Conservation (phyloP, 2,888 invertebrate species). For the Octodonta nipae region DNA sequence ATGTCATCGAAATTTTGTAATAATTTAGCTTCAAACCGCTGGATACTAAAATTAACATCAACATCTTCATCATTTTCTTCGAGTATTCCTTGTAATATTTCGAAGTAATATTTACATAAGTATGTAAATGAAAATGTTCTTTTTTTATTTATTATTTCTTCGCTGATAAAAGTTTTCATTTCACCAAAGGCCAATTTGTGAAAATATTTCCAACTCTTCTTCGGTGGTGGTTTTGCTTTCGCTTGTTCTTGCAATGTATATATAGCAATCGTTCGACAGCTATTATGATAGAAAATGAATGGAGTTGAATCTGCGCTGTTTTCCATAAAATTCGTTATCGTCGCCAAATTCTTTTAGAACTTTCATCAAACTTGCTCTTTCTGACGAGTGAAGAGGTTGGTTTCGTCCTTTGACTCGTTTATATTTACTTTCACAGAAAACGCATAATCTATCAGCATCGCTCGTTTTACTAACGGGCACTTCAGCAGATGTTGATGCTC, state of each 20-base stretch:
- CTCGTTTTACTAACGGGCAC: too few species aligned
- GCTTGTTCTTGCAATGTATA: too few species aligned
- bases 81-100: not conserved
- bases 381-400: too few species aligned
- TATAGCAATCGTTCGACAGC: too few species aligned
- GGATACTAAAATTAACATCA: not conserved
- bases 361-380: too few species aligned
- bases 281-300: too few species aligned
- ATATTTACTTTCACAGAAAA: slow-evolving; percentile 5
- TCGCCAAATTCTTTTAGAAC: too few species aligned
- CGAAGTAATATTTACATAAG: not conserved
- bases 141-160: not conserved
- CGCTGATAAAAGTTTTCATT: not conserved
- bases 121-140: not conserved
- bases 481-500: slow-evolving; percentile 4
- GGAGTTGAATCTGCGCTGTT: slow-evolving; percentile 3
- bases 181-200: too few species aligned
- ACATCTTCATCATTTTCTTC: not conserved
- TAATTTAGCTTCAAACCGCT: not conserved
- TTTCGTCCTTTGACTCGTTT: slow-evolving; percentile 6
- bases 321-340: too few species aligned
- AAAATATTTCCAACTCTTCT: too few species aligned
- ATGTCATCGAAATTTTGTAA: not conserved
- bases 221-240: too few species aligned
- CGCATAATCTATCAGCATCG: too few species aligned